Evolutionary conservation across 2,113 vertebrate species (phyloP), one percentile per base, ranked within the genome.

Genomic region (Leptocoma aspasia): DNA sequence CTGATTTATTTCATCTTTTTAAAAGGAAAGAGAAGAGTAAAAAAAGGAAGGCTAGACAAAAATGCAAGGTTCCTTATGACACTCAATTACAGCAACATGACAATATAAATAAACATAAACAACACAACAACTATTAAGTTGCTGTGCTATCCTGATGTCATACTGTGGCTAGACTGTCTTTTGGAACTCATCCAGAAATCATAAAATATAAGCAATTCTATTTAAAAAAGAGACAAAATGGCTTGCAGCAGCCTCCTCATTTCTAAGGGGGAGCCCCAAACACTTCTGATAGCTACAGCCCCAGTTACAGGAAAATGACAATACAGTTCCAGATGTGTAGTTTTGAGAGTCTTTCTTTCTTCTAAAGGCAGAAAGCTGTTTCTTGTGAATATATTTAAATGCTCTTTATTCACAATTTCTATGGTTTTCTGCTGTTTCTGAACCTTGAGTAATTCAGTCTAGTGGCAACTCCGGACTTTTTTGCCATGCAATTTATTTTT

Each of bases 91-190:
- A 93, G 30, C 49, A 88, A 59, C 16, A 19, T 10, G 50, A 61
- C 22, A 45, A 26, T 19, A 8, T 30, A 45, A 24, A 24, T 37
- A 35, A 53, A 79, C 49, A 79, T 35, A 45, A 66, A 65, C 4
- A 19, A 41, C 44, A 71, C 33, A 84, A 21, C 27, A 64, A 49
- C 15, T 33, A 52, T 44, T 44, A 76, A 77, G 41, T 20, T 7
- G 15, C n/a, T 0, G 0, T 45, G 26, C 41, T 4, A 5, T 60
- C 11, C 37, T 2, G 1, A 44, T 20, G 13, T 41, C 28, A 8
- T 21, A 45, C 20, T 42, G 8, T 26, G 37, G 69, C 33, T 33
- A 57, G 45, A 45, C 31, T 22, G 52, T 24, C 54, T 53, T 69
- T 61, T 77, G 45, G 68, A 93, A 39, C 45, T 76, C 0, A 0